These are phyloP conservation scores for Solenopsis fugax DNA, from an alignment of 1,140 invertebrate genomes.

Conservation along the genomic window DNA sequence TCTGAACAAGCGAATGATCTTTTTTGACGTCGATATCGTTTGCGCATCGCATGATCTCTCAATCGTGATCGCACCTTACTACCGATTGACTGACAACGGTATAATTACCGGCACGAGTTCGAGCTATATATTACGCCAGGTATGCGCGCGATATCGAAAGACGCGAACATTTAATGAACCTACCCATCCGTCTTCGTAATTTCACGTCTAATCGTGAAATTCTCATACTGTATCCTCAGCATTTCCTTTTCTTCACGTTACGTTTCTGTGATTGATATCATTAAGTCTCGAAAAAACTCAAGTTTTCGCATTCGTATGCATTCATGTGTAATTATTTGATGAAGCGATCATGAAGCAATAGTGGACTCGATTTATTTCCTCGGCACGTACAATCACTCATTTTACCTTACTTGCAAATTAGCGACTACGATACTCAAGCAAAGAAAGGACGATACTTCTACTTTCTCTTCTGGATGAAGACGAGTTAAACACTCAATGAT, in stretches of 20 bases:
- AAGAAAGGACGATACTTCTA: conserved; percentile 15
- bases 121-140: conserved; percentile 67
- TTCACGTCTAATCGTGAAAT: conserved; percentile 56
- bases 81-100: conserved; percentile 74
- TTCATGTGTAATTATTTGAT: conserved; percentile 36
- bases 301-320: conserved; percentile 24
- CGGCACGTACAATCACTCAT: not conserved
- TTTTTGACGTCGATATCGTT: conserved; percentile 39
- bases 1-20: not conserved
- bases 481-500: conserved; percentile 24
- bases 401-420: conserved; percentile 40
- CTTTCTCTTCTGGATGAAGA: conserved; percentile 39
- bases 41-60: conserved; percentile 75
- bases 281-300: conserved; percentile 14
- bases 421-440: conserved; percentile 1
- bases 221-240: not conserved
- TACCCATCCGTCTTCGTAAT: conserved; percentile 64
- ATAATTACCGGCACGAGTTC: conserved; percentile 75
- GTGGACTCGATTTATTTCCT: conserved; percentile 38
- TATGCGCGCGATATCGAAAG: conserved; percentile 49
- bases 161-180: conserved; percentile 60
- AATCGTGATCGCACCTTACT: conserved; percentile 73
- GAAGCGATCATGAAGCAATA: conserved; percentile 49
- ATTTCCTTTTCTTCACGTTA: conserved; percentile 1
- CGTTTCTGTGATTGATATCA: conserved; percentile 31